Base-by-base conservation (phyloP, 2,888 invertebrate species). In the Eupithecia subfuscata region DNA sequence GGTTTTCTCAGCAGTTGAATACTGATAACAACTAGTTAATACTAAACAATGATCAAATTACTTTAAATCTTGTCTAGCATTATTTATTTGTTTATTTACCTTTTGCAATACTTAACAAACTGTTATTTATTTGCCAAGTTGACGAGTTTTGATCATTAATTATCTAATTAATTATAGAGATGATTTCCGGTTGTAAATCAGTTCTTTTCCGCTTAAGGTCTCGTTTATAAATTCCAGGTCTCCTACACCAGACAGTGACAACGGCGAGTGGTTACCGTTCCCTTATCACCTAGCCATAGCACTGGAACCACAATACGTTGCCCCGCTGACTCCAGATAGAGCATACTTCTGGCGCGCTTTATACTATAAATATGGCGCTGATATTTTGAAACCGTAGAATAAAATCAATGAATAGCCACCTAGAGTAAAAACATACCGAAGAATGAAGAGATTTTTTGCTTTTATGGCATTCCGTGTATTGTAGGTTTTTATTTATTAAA, bases 231-330 rank as follows among this genome's bases (percentile, higher is more conserved):
- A 7, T 84, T 81, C 5, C 86, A 95, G 94, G 0, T 84, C 89
- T 0, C 94, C 94, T 40, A 94, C 94, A 0, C 92, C 93, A 0
- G 92, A 94, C 11, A 74, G 86, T 0, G 87, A 83, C 0, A 90
- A 90, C 56, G 94, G 94, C 0, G 91, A 90, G 79, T 95, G 94
- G 94, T 79, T 93, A 0, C 92, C 93, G 0, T 87, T 89, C 56
- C 93, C 94, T 0, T 85, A 94, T 65, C 88, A 92, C 45, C 79
- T 95, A 40, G 92, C 91, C 0, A 91, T 95, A 2, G 85, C 88
- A 1, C 74, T 94, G 48, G 92, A 93, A 75, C 94, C 94, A 0
- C 90, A 92, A 69, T 95, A 94, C 79, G 93, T 95, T 0, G 88
- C 89, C 0, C 88, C 92, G 0, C 82, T 94, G 7, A 95, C 94